Base-by-base conservation (phyloP, 2,113 vertebrate genomes). In the Progne subis region DNA sequence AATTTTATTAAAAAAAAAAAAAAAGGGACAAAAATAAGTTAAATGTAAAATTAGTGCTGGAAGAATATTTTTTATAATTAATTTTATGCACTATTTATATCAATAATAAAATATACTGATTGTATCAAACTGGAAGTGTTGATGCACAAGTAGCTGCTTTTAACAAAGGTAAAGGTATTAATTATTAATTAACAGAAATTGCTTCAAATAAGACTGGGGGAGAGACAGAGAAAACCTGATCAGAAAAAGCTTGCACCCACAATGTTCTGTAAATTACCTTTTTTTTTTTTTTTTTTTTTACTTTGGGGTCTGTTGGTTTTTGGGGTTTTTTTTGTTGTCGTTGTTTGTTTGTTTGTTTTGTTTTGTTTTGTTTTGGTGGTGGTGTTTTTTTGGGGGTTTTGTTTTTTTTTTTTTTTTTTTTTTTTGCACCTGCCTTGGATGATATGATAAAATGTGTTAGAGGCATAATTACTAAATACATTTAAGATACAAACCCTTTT, bases 141-240 rank as follows among this genome's bases (percentile, higher is more conserved):
- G 93, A 88, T 94, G 96, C 31, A 97, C 50, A 78, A 95, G 82
- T 93, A 97, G n/a, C 12, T 76, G 25, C 9, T 91, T 96, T 94
- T 94, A 97, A 92, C 76, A 96, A 96, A 96, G 31, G 80, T 85
- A 96, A 97, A 97, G 68, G 81, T 96, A 98, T 98, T 96, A 95
- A 98, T 98, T 98, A 98, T 95, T 96, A 97, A 97, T 98, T 98
- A 97, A 86, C 44, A 92, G 80, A 95, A 97, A 97, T 96, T 97
- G 50, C 77, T 97, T 82, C 44, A 95, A 97, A 97, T 96, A 97
- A 96, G 94, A 52, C 55, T 79, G 86, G 84, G 82, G 72, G 71
- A 88, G 67, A 83, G 85, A 37, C 43, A 87, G 64, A 91, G 26
- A 91, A 93, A 94, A 91, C 74, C 70, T 95, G 95, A 95, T 96